Conservation (phyloP, 37 sponge, comb jelly and placozoan species). For the Bolinopsis microptera region DNA sequence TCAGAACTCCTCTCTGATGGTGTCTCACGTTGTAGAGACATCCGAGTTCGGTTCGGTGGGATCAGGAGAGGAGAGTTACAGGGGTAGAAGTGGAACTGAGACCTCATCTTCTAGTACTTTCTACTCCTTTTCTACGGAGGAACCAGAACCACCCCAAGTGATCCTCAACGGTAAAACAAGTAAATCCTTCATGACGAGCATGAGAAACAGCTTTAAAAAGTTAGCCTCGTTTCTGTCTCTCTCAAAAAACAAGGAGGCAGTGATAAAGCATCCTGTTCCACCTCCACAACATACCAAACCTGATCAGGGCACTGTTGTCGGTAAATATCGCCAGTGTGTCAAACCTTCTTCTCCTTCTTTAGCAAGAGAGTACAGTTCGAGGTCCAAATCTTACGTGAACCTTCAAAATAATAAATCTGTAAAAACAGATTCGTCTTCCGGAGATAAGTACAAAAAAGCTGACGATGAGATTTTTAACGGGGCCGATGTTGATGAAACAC, state of each 20-base stretch:
- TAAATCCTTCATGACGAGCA: constrained; percentile 53
- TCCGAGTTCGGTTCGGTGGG: not conserved
- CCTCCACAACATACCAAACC: constrained; percentile 34
- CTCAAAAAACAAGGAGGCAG: not conserved
- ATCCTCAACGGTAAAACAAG: constrained; percentile 44
- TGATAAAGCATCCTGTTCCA: not conserved
- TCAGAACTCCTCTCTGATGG: not conserved
- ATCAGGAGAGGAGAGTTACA: not conserved
- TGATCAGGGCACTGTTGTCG: not conserved
- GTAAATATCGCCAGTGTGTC: not conserved
- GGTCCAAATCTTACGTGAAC: not conserved
- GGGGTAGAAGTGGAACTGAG: not conserved
- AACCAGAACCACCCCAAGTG: not conserved
- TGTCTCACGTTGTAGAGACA: not conserved
- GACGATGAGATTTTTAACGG: not conserved
- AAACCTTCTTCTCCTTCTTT: constrained; percentile 2
- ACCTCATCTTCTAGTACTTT: constrained; percentile 6
- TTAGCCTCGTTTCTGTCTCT: constrained; percentile 12
- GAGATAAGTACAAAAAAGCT: not conserved
- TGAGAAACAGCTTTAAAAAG: constrained; percentile 1
- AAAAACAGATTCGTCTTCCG: not conserved
- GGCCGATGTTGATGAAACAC: not conserved
- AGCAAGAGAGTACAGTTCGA: not conserved
- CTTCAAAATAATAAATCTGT: not conserved
- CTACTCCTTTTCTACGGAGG: constrained; percentile 42